Evolutionary conservation across 2,113 vertebrate species (phyloP).

Genomic region (Amphiprion ocellaris): DNA sequence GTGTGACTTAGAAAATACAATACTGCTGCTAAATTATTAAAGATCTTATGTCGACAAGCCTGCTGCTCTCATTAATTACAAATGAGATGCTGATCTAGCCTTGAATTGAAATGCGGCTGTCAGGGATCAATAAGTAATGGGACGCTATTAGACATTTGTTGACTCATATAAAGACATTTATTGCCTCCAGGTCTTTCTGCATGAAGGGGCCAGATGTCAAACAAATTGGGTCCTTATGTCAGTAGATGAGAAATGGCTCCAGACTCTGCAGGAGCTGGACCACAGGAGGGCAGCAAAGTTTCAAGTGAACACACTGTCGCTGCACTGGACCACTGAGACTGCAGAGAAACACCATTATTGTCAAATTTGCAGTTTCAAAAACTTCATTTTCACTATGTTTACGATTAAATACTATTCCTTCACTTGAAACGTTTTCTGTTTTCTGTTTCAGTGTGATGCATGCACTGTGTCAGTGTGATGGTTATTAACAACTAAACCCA

Average conservation of each 20-base stretch:
- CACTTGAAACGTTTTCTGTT: too few species aligned
- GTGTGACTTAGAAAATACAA: constrained; percentile 57
- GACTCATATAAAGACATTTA: constrained; percentile 34
- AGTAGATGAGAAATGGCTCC: neutral
- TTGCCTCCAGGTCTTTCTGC: constrained; percentile 2
- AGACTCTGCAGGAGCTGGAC: neutral
- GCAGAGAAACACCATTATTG: neutral
- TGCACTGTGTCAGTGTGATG: neutral
- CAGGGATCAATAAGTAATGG: constrained; percentile 62
- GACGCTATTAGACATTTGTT: constrained; percentile 45
- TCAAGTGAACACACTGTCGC: neutral
- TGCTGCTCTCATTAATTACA: constrained; percentile 61
- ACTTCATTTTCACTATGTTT: too few species aligned
- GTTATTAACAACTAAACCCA: neutral
- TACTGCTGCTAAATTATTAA: constrained; percentile 70
- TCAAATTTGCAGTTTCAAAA: too few species aligned
- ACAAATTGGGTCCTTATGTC: constrained; percentile 1
- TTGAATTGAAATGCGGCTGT: constrained; percentile 18
- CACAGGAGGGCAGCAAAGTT: constrained; percentile 72
- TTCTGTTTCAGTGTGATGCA: too few species aligned
- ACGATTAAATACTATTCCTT: too few species aligned
- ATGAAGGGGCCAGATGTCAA: constrained; percentile 8
- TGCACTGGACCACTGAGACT: neutral
- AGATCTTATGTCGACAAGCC: constrained; percentile 26
- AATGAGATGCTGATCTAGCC: constrained; percentile 48